Conservation (phyloP, 1,140 invertebrate genomes). For the Neodiprion fabricii region DNA sequence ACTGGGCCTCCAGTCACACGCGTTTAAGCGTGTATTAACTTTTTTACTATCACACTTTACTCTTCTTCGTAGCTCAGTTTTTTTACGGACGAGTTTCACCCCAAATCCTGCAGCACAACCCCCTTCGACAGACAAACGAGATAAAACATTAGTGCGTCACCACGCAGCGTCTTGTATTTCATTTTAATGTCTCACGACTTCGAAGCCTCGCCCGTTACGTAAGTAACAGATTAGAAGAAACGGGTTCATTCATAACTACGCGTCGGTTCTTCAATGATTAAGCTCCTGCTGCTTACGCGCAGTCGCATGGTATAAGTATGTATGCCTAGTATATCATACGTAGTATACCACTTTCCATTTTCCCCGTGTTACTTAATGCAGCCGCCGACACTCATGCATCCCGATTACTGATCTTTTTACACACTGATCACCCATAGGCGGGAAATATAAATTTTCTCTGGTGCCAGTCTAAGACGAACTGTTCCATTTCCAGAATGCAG, state of each 20-base stretch:
- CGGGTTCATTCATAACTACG: conserved; percentile 14
- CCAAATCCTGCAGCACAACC: conserved; percentile 8
- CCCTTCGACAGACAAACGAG: conserved; percentile 3
- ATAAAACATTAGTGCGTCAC: conserved; percentile 32
- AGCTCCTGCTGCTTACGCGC: background rate
- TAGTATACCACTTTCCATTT: no score
- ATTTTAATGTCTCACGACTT: conserved; percentile 36
- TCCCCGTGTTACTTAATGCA: no score
- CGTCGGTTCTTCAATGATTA: background rate
- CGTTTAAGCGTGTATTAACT: conserved; percentile 19
- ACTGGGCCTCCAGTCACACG: conserved; percentile 2
- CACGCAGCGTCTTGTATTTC: conserved; percentile 34
- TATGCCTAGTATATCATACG: no score
- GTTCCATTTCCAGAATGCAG: no score
- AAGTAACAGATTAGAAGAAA: background rate
- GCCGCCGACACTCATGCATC: no score
- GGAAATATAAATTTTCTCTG: no score
- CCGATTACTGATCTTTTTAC: no score
- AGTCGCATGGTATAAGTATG: no score
- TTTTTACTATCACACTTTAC: conserved; percentile 14
- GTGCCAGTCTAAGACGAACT: no score
- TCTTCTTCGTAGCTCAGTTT: conserved; percentile 27
- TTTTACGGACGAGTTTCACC: conserved; percentile 25
- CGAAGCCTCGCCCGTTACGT: conserved; percentile 22
- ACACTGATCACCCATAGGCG: no score